Percentiles rank a stretch among this genome's conserved stretches.
Evolutionary conservation across 1,140 invertebrate species (phyloP).

Genomic region (Dreissena polymorpha): DNA sequence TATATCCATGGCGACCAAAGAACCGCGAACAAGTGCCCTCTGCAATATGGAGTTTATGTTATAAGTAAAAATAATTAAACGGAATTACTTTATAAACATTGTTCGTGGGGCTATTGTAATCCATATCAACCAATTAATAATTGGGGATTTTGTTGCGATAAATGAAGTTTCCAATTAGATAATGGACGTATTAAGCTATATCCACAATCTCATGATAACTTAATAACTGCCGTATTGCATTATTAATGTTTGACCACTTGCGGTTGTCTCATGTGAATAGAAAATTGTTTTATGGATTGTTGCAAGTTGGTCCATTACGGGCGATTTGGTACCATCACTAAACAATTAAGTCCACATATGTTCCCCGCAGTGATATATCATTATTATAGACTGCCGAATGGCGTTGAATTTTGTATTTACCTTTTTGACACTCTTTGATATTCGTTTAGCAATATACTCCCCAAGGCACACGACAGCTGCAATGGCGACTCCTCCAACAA

Average conservation of each 20-base stretch:
- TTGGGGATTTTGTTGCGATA: neutral
- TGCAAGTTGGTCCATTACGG: too few species aligned
- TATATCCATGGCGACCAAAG: constrained; percentile 53
- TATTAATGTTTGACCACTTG: too few species aligned
- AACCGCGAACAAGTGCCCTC: constrained; percentile 51
- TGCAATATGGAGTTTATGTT: constrained; percentile 28
- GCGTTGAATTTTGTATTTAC: neutral
- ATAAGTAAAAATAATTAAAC: neutral
- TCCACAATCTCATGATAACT: neutral
- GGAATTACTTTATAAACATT: neutral
- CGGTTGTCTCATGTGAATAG: too few species aligned
- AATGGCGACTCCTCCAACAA: constrained; percentile 94
- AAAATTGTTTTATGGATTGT: too few species aligned
- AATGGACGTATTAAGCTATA: neutral
- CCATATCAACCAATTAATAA: neutral
- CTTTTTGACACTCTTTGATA: constrained; percentile 57
- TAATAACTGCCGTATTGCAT: too few species aligned
- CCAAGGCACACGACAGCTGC: constrained; percentile 81
- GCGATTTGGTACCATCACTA: too few species aligned
- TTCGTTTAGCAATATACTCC: constrained; percentile 66
- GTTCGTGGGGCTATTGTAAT: neutral
- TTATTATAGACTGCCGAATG: neutral
- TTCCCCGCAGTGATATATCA: too few species aligned
- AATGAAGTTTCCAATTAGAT: neutral
- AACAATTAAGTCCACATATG: too few species aligned